Base-by-base conservation (phyloP, 2,113 vertebrate species). In the Sciurus niger region DNA sequence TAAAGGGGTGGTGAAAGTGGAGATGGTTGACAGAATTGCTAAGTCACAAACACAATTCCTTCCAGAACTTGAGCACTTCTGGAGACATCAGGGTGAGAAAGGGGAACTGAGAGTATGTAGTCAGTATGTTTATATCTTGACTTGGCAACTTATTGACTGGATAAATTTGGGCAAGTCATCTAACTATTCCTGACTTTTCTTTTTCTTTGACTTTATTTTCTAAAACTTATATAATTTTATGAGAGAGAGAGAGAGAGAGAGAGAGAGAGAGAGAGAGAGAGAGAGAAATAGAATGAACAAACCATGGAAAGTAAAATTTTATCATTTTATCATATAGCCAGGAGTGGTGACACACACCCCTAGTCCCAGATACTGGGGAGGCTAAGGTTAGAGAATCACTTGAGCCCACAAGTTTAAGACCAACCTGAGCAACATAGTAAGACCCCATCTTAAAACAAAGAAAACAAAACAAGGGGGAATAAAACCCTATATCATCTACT, bases 221-320 rank as follows among this genome's bases (percentile, higher is more conserved):
- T 94, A 68, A 93, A 40, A 53, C 51, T 70, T 93, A 90, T 60
- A 37, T 37, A 92, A 43, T 53, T 94, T 20, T 86, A 82, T 90
- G 92, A 55, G 53, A 55, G 55, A 55, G 48, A 48, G 55, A 55
- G 48, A 48, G 53, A 25, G 22, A 2, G 8, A 77, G 43, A 87
- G 77, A 30, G 24, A 55, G 17, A 4, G 16, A 18, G 17, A 8
- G 8, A 25, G 58, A 83, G 43, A 87, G 73, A 32, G 24, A 65
- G 55, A 3, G 18, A 22, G 55, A 82, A 46, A 87, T 72, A 30
- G 24, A 65, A 17, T 16, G 28, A 88, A 3, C 3, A 93, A 65
- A 25, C 83, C 94, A 91, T 34, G 16, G 16, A 55, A 30, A 68
- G 68, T 80, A 89, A 96, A 95, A 93, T 55, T 73, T 32, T 65